A percentile compares a stretch with the other conserved stretches of the same genome.
Conservation (phyloP, 2,888 invertebrate genomes). For the Parnassius mnemosyne region DNA sequence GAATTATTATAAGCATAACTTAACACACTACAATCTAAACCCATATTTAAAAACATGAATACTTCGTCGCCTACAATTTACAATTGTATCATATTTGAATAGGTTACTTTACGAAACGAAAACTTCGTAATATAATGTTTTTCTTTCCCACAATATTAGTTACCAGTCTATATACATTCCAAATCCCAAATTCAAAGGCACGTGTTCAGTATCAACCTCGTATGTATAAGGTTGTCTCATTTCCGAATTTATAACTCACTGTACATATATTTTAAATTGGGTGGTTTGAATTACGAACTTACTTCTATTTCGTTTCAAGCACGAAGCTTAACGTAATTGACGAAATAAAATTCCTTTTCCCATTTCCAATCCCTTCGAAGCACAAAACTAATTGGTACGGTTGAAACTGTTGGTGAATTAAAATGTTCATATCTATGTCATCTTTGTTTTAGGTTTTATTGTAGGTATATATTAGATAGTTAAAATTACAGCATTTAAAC, state of each 20-base stretch:
- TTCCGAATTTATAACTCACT: neutral
- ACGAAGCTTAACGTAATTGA: slow-evolving; percentile 3
- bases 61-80: neutral
- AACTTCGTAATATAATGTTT: slow-evolving; percentile 11
- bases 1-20: too few species aligned
- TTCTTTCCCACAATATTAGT: slow-evolving; percentile 9
- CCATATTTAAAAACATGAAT: neutral
- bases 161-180: slow-evolving; percentile 18
- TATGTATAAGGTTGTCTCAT: slow-evolving; percentile 4
- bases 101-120: slow-evolving; percentile 2
- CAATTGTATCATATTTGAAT: slow-evolving; percentile 8
- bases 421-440: too few species aligned
- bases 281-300: neutral
- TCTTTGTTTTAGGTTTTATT: too few species aligned
- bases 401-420: too few species aligned
- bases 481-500: too few species aligned
- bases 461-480: too few species aligned
- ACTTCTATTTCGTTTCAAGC: neutral
- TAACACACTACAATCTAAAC: too few species aligned
- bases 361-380: too few species aligned
- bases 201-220: neutral
- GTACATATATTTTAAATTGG: slow-evolving; percentile 15
- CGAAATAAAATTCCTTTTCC: slow-evolving; percentile 3
- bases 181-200: slow-evolving; percentile 18
- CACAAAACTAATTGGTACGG: too few species aligned